Evolutionary conservation across 2,888 invertebrate genomes (phyloP).

Genomic region (Sclerodermus sp.): DNA sequence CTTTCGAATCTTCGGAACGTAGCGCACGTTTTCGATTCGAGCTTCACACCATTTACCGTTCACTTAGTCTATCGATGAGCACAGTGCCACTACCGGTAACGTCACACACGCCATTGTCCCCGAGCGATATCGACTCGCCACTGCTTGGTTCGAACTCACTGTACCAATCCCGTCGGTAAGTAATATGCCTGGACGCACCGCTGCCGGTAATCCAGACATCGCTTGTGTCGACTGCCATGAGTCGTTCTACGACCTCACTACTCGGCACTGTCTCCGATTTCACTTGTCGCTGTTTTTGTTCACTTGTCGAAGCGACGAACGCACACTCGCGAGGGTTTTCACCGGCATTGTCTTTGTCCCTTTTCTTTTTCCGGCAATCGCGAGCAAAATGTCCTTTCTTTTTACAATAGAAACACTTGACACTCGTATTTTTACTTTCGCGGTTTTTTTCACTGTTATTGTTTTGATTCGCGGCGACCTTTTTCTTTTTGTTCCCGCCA

Average conservation of each 20-base stretch:
- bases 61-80: constrained; percentile 16
- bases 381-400: constrained; percentile 16
- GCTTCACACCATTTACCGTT: constrained; percentile 17
- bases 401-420: constrained; percentile 15
- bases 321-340: constrained; percentile 5
- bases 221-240: constrained; percentile 11
- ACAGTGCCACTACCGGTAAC: constrained; percentile 17
- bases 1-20: constrained; percentile 24
- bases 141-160: constrained; percentile 5
- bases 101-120: constrained; percentile 16
- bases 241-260: too few relatives aligned
- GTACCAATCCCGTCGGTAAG: constrained; percentile 24
- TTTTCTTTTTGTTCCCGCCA: too few relatives aligned
- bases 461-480: neutral
- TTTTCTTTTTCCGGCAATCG: constrained; percentile 14
- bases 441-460: constrained; percentile 1
- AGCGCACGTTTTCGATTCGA: constrained; percentile 23
- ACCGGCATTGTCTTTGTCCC: constrained; percentile 1
- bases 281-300: too few relatives aligned
- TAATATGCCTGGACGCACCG: constrained; percentile 29
- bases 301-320: neutral
- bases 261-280: neutral
- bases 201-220: constrained; percentile 30
- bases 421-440: constrained; percentile 1
- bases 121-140: constrained; percentile 13